A percentile compares a stretch with the other conserved stretches of the same genome.
Evolutionary conservation across 2,888 invertebrate genomes (phyloP).

Genomic region (Eupsilia transversa): DNA sequence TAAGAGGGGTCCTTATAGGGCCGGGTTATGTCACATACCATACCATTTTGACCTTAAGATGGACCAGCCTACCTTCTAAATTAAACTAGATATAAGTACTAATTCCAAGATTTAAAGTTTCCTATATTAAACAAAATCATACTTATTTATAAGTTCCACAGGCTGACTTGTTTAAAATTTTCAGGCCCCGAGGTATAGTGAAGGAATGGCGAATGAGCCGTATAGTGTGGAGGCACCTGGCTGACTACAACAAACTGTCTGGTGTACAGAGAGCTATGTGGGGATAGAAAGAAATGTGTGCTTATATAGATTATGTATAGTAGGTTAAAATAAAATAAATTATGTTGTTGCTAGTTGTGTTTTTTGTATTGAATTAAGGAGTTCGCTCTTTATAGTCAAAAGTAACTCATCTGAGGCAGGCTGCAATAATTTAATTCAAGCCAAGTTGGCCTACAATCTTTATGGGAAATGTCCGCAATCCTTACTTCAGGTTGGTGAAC

Average conservation of each 20-base stretch:
- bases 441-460: neutral
- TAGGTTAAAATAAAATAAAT: constrained; percentile 58
- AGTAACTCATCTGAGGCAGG: neutral
- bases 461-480: neutral
- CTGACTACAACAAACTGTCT: constrained; percentile 97
- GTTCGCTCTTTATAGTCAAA: neutral
- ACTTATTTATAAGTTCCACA: neutral
- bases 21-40: too few species aligned
- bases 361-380: neutral
- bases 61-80: neutral
- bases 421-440: neutral
- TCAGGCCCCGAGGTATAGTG: constrained; percentile 94
- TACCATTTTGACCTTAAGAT: neutral
- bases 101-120: too few species aligned
- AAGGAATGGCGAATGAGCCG: constrained; percentile 96
- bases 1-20: too few species aligned
- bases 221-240: constrained; percentile 96
- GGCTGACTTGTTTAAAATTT: constrained; percentile 58
- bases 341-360: constrained; percentile 26
- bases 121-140: too few species aligned
- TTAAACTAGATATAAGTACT: neutral
- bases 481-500: neutral
- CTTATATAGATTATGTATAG: constrained; percentile 24
- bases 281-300: constrained; percentile 85
- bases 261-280: constrained; percentile 99